Base-by-base conservation (phyloP, 2,888 invertebrate species). In the Drosophila niveifrons region DNA sequence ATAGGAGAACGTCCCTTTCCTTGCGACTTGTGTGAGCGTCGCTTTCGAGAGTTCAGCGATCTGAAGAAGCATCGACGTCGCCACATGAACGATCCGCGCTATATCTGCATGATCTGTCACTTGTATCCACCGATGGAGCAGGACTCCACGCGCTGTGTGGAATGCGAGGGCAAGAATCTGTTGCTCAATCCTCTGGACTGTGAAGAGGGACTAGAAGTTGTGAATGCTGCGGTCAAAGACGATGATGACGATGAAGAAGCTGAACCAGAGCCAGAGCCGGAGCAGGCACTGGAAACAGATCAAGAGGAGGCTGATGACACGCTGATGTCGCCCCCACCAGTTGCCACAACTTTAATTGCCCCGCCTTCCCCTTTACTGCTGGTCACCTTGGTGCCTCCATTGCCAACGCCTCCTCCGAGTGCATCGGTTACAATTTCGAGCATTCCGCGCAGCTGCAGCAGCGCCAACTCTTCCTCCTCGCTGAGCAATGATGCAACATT, bases 21-120 rank as follows among this genome's bases (percentile, higher is more conserved):
- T 1, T 92, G 92, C 58, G 92, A 92, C 67, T 76, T 92, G 58
- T 92, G 92, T 57, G 90, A 90, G 10, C 90, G 92, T 4, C 88
- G 92, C 7, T 92, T 92, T 65, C 90, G 92, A 3, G 92, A 92
- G 76, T 92, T 91, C 62, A 92, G 92, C 61, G 92, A 92, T 71
- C 81, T 92, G 10, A 92, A 92, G 66, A 92, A 92, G 70, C 92
- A 92, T 78, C 88, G 92, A 7, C 85, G 91, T 1, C 87, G 92
- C 8, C 92, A 92, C 64, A 66, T 84, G 0, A 86, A 89, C 15
- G 90, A 91, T 58, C 65, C 78, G 0, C 84, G 89, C 11, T 91
- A 90, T 59, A 82, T 90, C 17, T 92, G 92, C 68, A 91, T 92
- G 92, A 86, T 92, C 36, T 92, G 92, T 52, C 89, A 85, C 15